Percentiles rank a stretch among this genome's conserved stretches.
Conservation (phyloP, 2,888 invertebrate genomes). For the Acleris cristana region DNA sequence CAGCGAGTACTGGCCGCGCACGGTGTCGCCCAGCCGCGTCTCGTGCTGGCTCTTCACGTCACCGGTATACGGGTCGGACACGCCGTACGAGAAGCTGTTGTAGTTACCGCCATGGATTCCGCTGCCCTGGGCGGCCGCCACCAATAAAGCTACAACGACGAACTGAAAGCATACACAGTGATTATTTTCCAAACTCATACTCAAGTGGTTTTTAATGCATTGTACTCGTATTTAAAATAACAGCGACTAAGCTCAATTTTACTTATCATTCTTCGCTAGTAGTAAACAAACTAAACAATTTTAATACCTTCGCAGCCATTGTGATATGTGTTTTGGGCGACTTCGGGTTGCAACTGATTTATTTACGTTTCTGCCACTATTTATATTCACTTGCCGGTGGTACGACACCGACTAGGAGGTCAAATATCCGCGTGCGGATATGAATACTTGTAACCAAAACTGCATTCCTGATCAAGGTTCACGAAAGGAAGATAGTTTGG, state of each 20-base stretch:
- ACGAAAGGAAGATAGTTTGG: too few relatives aligned
- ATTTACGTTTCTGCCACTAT: conserved; percentile 54
- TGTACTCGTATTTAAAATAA: too few relatives aligned
- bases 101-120: conserved; percentile 49
- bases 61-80: conserved; percentile 67
- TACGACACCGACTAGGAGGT: conserved; percentile 20
- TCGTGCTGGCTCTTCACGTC: conserved; percentile 80
- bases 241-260: too few relatives aligned
- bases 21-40: conserved; percentile 84
- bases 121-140: conserved; percentile 52
- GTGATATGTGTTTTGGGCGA: conserved; percentile 49
- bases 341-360: conserved; percentile 58
- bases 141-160: conserved; percentile 56
- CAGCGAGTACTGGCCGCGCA: conserved; percentile 76
- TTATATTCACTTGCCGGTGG: conserved; percentile 61
- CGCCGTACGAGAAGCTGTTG: conserved; percentile 68
- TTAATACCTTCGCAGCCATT: conserved; percentile 65
- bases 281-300: background rate
- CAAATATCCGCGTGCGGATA: conserved; percentile 15
- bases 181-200: background rate
- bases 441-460: background rate
- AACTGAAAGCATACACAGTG: conserved; percentile 59
- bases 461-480: too few relatives aligned
- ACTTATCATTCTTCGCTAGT: too few relatives aligned
- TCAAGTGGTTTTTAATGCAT: background rate